phyloP scores from a whole-genome alignment of 2,888 invertebrate genomes.

The Machimus rusticus region DNA sequence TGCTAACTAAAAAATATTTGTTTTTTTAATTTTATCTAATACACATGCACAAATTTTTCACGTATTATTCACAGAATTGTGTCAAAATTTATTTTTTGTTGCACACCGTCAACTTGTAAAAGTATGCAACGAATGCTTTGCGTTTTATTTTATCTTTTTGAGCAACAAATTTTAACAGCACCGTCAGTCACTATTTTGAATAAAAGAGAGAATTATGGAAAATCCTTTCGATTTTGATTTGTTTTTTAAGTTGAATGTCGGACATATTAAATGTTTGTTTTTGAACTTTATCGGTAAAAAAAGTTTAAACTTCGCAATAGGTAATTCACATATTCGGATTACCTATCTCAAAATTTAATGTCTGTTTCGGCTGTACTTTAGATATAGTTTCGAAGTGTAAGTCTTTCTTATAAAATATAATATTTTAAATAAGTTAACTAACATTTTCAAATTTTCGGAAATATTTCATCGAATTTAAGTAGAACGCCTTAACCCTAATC shows the following conservation, averaged over 20 bases:
- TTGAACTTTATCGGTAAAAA: not conserved
- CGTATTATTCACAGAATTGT: not conserved
- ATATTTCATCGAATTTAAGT: no score
- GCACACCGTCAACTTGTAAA: not conserved
- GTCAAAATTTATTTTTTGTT: not conserved
- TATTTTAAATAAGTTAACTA: no score
- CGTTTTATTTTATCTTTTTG: not conserved
- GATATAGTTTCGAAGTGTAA: no score
- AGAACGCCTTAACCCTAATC: no score
- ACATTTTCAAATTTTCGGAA: no score
- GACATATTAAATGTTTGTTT: not conserved
- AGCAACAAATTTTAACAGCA: not conserved
- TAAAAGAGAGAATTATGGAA: not conserved
- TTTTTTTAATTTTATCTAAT: not conserved
- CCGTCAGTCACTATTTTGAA: not conserved
- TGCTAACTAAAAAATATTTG: not conserved
- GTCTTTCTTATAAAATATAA: no score
- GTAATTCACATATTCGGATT: no score
- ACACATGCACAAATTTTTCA: not conserved
- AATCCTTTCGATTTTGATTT: not conserved
- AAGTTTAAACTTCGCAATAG: no score
- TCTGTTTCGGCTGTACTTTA: no score
- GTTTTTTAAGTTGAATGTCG: not conserved
- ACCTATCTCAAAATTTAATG: no score
- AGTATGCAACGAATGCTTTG: not conserved